Conservation (phyloP, 2,888 invertebrate genomes). For the Epinotia bilunana region DNA sequence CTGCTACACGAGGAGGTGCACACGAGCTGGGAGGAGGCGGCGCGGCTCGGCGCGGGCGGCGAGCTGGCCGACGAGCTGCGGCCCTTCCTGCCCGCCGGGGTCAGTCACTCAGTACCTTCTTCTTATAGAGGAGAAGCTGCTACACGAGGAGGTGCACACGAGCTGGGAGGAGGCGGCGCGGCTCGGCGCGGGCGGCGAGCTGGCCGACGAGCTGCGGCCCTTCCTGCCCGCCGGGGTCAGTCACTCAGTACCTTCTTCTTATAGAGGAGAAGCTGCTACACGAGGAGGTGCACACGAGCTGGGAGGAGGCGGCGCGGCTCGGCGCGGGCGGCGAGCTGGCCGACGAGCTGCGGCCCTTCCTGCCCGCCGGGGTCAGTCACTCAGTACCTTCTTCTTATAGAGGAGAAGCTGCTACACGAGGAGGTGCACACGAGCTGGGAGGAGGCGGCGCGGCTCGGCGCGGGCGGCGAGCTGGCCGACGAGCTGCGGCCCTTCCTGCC, state of each 20-base stretch:
- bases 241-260: not conserved
- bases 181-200: constrained; percentile 71
- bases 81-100: constrained; percentile 73
- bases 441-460: constrained; percentile 83
- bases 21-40: constrained; percentile 88
- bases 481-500: constrained; percentile 70
- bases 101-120: constrained; percentile 49
- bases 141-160: constrained; percentile 89
- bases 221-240: constrained; percentile 74
- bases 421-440: constrained; percentile 90
- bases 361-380: constrained; percentile 72
- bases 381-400: constrained; percentile 63
- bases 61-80: constrained; percentile 74
- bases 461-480: constrained; percentile 72
- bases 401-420: constrained; percentile 90
- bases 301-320: constrained; percentile 86
- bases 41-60: constrained; percentile 75
- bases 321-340: constrained; percentile 74
- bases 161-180: constrained; percentile 88
- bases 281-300: constrained; percentile 89
- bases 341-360: constrained; percentile 68
- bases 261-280: constrained; percentile 90
- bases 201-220: constrained; percentile 73
- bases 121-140: constrained; percentile 88
- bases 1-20: constrained; percentile 90